A percentile compares a stretch with the other conserved stretches of the same genome.
Evolutionary conservation across 2,797 vertebrate genomes (phyloP).

Genomic region (Mergus octosetaceus): DNA sequence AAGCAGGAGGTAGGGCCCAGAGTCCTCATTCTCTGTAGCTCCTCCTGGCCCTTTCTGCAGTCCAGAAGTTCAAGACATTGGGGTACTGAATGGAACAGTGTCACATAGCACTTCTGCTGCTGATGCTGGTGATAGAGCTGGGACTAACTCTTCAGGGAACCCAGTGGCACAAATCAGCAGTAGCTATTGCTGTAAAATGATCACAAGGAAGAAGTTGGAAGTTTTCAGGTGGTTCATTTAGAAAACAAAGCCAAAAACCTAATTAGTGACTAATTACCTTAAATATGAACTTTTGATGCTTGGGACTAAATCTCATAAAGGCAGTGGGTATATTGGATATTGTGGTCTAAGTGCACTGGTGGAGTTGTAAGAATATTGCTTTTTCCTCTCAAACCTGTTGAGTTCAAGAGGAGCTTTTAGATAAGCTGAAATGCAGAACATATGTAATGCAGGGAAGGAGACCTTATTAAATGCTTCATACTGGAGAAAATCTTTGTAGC

Average conservation of each 20-base stretch:
- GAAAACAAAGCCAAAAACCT: background rate
- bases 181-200: background rate
- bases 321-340: background rate
- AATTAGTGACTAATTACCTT: background rate
- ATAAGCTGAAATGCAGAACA: background rate
- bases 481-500: background rate
- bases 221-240: background rate
- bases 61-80: background rate
- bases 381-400: background rate
- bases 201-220: rapidly evolving
- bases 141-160: background rate
- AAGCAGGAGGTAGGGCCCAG: background rate
- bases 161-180: background rate
- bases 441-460: background rate
- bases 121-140: background rate
- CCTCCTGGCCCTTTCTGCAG: background rate
- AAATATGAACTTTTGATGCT: background rate
- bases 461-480: background rate
- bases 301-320: background rate
- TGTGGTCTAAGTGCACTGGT: rapidly evolving
- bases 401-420: background rate
- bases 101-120: background rate
- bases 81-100: background rate
- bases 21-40: background rate
- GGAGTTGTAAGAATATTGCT: background rate